These are phyloP conservation scores for Caretta caretta DNA, from an alignment of 2,113 vertebrate genomes.

Conservation along the genomic window DNA sequence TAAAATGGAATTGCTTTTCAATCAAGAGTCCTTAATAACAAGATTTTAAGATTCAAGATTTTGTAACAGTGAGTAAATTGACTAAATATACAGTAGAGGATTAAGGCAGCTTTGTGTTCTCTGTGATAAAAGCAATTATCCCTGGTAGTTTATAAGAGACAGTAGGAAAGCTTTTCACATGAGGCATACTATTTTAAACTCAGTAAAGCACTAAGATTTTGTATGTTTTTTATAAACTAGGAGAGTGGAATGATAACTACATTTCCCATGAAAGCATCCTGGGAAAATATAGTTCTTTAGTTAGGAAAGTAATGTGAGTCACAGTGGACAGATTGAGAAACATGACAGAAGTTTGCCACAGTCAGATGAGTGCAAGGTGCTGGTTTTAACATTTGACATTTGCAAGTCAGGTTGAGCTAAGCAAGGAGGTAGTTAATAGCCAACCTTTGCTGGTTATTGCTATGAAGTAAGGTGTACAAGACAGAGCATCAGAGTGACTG, in stretches of 20 bases:
- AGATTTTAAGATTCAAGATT: constrained; percentile 30
- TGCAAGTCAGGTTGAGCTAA: neutral
- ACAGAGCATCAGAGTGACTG: neutral
- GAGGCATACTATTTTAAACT: constrained; percentile 20
- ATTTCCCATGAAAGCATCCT: constrained; percentile 40
- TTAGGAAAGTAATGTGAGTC: constrained; percentile 1
- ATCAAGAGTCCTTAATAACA: constrained; percentile 23
- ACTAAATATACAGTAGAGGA: constrained; percentile 37
- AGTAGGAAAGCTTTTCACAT: constrained; percentile 54
- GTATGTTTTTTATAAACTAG: constrained; percentile 40
- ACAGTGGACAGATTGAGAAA: constrained; percentile 4
- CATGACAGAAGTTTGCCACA: constrained; percentile 2
- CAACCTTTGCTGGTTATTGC: neutral
- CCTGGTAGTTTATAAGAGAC: constrained; percentile 21
- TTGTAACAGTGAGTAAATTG: constrained; percentile 52
- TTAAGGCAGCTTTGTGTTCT: constrained; percentile 53
- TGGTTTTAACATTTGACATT: neutral
- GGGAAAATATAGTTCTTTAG: constrained; percentile 29
- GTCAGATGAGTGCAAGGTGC: neutral
- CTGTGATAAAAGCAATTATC: constrained; percentile 48
- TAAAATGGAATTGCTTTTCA: constrained; percentile 43
- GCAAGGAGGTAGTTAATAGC: neutral
- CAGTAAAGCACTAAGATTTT: neutral
- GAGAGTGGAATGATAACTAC: constrained; percentile 1
- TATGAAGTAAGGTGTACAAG: neutral